Evolutionary conservation across 2,113 vertebrate genomes (phyloP).

Genomic region (Apus apus): DNA sequence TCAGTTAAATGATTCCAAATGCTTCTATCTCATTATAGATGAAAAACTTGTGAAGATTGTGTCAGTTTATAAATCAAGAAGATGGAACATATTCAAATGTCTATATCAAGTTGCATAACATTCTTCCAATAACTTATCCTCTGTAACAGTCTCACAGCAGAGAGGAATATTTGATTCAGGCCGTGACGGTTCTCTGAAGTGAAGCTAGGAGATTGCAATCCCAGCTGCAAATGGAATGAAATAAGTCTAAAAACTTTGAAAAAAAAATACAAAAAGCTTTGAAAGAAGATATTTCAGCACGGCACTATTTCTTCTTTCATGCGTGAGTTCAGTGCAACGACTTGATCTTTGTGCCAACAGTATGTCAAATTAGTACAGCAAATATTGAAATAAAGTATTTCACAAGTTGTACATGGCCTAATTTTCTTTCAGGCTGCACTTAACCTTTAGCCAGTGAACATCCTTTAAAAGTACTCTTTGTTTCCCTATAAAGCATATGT

Average conservation of each 20-base stretch:
- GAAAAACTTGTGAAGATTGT: slow-evolving; percentile 10
- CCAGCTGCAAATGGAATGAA: slow-evolving; percentile 38
- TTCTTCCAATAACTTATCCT: slow-evolving; percentile 1
- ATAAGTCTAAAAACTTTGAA: slow-evolving; percentile 13
- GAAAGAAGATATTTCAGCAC: slow-evolving; percentile 36
- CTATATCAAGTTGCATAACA: not conserved
- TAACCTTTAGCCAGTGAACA: slow-evolving; percentile 1
- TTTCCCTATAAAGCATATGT: not conserved
- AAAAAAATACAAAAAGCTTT: not conserved
- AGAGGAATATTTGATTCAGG: slow-evolving; percentile 49
- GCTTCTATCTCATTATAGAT: not conserved
- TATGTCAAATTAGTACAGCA: slow-evolving; percentile 35
- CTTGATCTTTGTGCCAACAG: slow-evolving; percentile 12
- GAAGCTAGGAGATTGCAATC: slow-evolving; percentile 26
- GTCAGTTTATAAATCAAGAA: slow-evolving; percentile 46
- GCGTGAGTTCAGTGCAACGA: not conserved
- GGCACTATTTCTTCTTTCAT: slow-evolving; percentile 45
- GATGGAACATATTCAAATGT: slow-evolving; percentile 38
- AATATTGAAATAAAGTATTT: slow-evolving; percentile 60
- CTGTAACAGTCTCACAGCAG: not conserved
- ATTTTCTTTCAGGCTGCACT: slow-evolving; percentile 39
- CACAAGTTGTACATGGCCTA: slow-evolving; percentile 15
- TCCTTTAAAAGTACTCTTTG: not conserved
- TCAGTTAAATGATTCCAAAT: slow-evolving; percentile 42
- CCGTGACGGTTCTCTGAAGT: not conserved